Evolutionary conservation across 2,113 vertebrate genomes (phyloP), one percentile per base, ranked within the genome.

Genomic region (Eira barbara): DNA sequence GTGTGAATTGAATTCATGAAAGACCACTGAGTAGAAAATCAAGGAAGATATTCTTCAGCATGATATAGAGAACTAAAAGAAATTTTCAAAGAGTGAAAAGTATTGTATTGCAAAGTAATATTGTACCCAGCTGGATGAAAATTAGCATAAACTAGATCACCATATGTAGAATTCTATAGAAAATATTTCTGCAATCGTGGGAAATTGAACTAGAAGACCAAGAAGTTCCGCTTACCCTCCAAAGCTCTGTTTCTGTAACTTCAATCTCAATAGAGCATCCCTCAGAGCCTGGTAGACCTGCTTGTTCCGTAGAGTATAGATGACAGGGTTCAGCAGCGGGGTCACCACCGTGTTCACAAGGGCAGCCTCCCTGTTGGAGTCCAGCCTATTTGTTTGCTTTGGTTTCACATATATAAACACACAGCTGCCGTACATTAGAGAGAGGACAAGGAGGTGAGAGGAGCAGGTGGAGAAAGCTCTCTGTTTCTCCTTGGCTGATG

Each of bases 271-370:
- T 31, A 94, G 6, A 76, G 73, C 39, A 76, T 83, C 57, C 21
- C 29, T 94, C 18, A 97, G 49, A 21, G 92, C 92, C n/a, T 4
- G 65, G 67, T 95, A 92, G 6, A 97, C 92, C 65, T 96, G 97
- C 25, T 45, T 74, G 49, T 52, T 52, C 14, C 49, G 15, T 4
- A 52, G 14, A 52, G 49, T 52, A 0, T 52, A 52, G 49, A 52
- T 52, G 49, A 52, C 49, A 52, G 49, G 49, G 14, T 52, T 52
- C 3, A 52, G 49, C 49, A 52, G 49, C 0, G 49, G 49, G 15
- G 49, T 52, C 49, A 52, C 14, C 49, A 52, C 49, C 1, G 49
- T 52, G 49, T 52, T 52, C 49, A 52, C 14, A 17, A 52, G 49
- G 49, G 49, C 49, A 52, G 49, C 49, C 49, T 52, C 49, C 49